Evolutionary conservation across 1,140 invertebrate genomes (phyloP), one percentile per base, ranked within the genome.

Genomic region (Drosophila sechellia): DNA sequence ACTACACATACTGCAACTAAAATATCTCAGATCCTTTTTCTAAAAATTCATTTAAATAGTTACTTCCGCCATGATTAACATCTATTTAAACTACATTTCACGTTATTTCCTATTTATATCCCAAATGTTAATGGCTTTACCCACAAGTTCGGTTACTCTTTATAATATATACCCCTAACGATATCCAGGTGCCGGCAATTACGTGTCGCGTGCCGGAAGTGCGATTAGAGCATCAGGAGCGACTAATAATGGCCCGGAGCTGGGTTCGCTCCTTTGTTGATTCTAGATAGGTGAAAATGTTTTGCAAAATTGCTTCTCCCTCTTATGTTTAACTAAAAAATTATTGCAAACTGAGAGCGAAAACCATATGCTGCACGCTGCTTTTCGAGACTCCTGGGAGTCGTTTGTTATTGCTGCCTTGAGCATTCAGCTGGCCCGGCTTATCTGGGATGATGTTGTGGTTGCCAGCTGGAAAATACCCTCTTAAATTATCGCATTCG

Each of bases 341-440:
- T 84, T 59, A 80, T 85, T 73, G 73, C 71, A 79, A 84, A 68
- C 59, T 46, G 60, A 59, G 50, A 39, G 27, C 42, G 35, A 42
- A 34, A 31, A 13, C 54, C 72, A 66, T 59, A 77, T 58, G 76
- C 59, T 45, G 34, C 53, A 43, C 35, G 48, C 22, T 43, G 35
- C 22, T 43, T 10, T 37, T 13, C 39, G 15, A 25, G 45, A n/a
- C 78, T 64, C 83, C 49, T 12, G 83, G 81, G 81, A 78, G 74
- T 79, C 75, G 68, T 86, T 86, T 86, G 83, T 86, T 87, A 81
- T 75, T 75, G 83, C 66, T 71, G 66, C 61, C 61, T 22, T 20
- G 57, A 43, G 59, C 37, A 61, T 43, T 57, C 22, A 22, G 50
- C 50, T 64, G 77, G 78, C 78, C 50, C 56, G 77, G 78, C 78